Evolutionary conservation across 2,888 invertebrate genomes (phyloP), one percentile per base, ranked within the genome.

Genomic region (Apodemia zela): DNA sequence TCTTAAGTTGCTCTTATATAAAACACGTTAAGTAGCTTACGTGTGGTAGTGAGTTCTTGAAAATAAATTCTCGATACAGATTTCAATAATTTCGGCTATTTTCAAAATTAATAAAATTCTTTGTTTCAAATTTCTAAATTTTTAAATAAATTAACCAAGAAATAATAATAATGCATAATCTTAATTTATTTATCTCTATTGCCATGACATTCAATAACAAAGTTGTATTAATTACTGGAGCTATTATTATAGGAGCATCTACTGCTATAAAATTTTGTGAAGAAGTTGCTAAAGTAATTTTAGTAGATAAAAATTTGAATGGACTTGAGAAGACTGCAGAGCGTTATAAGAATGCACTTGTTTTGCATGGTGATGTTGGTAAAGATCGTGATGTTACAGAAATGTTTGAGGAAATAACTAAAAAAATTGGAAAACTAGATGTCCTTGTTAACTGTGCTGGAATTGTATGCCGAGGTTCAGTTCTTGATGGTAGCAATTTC

Each of bases 171-270:
- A n/a, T n/a, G n/a, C n/a, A 29, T 29, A 29, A 29, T 5, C 5
- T 5, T 5, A 29, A 29, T 5, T 29, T 29, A 29, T 29, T 29
- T 0, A 29, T 29, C 29, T 5, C 5, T 29, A 4, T 29, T 5
- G 13, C 15, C 0, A 47, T 47, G 47, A n/a, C 8, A 7, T 47
- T 47, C 17, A 4, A 17, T n/a, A 47, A 47, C 8, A 47, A 47
- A 17, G 17, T 47, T 47, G 47, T 47, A 13, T n/a, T 47, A 5
- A 18, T 49, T 10, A 49, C 49, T 8, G 49, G 49, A 7, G 49
- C 49, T 17, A n/a, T n/a, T n/a, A n/a, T n/a, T n/a, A 49, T 49
- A 17, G 49, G 49, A 49, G 49, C 49, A n/a, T 49, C 18, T 17
- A 17, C 49, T 11, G 49, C 49, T 7, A 1, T 49, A 3, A 6